Conservation (phyloP, 2,888 invertebrate species). For the Apodemia hepburni region DNA sequence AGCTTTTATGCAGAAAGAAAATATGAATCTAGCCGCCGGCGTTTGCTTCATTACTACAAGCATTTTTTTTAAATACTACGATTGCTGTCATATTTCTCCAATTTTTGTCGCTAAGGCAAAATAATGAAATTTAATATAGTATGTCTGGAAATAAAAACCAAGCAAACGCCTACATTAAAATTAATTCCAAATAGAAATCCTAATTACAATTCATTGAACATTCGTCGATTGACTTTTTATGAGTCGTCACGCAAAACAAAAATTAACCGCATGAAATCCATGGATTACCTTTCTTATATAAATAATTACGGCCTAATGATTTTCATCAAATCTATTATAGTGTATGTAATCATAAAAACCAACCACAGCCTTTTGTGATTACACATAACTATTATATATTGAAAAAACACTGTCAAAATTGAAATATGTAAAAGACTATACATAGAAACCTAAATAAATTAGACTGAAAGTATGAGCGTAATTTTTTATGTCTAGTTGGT, state of each 20-base stretch:
- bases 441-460: background rate
- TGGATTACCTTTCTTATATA: conserved; percentile 19
- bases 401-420: background rate
- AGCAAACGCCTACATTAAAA: background rate
- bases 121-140: background rate
- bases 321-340: conserved; percentile 7
- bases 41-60: conserved; percentile 15
- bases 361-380: background rate
- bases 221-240: conserved; percentile 38
- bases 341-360: background rate
- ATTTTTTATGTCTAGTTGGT: background rate
- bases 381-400: background rate
- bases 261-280: conserved; percentile 37
- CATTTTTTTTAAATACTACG: conserved; percentile 18
- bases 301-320: conserved; percentile 8
- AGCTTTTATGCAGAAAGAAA: conserved; percentile 18
- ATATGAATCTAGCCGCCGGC: conserved; percentile 19
- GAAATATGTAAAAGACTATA: background rate
- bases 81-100: conserved; percentile 3
- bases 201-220: conserved; percentile 35
- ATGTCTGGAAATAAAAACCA: background rate
- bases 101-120: background rate
- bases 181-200: conserved; percentile 24
- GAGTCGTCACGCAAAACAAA: conserved; percentile 44
- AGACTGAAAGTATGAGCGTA: conserved; percentile 16